phyloP scores from a whole-genome alignment of 2,113 vertebrate species.

The Orycteropus afer region DNA sequence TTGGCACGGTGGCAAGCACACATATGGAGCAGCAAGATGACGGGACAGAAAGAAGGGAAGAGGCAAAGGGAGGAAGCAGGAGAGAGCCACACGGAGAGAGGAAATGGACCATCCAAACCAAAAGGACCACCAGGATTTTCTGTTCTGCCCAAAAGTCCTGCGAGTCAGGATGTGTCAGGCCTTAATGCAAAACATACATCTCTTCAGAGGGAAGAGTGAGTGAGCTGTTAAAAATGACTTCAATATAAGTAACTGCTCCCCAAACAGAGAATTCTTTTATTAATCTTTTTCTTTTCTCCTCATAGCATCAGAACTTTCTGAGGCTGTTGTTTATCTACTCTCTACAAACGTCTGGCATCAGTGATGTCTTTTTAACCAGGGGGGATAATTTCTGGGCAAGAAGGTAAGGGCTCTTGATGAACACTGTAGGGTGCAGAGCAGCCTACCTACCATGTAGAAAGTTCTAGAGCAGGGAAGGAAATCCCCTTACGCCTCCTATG shows the following conservation, averaged over 20 bases:
- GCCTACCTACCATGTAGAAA: neutral
- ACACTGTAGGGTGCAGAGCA: neutral
- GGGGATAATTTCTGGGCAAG: neutral
- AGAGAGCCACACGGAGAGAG: neutral
- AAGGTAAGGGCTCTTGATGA: neutral
- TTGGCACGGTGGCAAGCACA: neutral
- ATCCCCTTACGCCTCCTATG: neutral
- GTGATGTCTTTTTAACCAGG: neutral
- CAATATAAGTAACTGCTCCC: constrained; percentile 21
- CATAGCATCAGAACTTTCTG: constrained; percentile 9
- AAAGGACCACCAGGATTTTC: neutral
- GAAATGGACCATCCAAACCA: neutral
- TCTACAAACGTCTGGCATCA: neutral
- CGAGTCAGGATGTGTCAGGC: neutral
- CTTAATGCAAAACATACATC: neutral
- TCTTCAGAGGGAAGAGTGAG: constrained; percentile 9
- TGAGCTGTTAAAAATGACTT: constrained; percentile 25
- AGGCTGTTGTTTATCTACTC: constrained; percentile 35
- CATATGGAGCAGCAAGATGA: neutral
- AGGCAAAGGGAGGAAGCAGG: neutral
- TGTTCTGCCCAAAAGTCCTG: constrained; percentile 30
- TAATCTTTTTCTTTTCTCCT: neutral
- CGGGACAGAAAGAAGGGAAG: neutral
- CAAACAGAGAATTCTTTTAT: constrained; percentile 11
- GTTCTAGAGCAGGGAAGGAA: constrained; percentile 4